Evolutionary conservation across 2,888 invertebrate species (phyloP).

Genomic region (Cecidostiba fungosa): DNA sequence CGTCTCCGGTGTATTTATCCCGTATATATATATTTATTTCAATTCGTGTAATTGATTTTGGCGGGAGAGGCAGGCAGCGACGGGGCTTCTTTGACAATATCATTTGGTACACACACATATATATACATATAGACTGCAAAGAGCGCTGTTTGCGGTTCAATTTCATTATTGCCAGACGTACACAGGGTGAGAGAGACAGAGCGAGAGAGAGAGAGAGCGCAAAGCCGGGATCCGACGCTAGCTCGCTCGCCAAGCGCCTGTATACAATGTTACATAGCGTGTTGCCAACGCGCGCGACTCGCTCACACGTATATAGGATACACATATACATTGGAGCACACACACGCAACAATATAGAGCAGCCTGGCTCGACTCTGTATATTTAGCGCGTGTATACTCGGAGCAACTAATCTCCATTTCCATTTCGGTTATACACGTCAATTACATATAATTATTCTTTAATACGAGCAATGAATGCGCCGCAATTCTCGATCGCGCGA

Average conservation of each 20-base stretch:
- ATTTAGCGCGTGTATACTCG: conserved; percentile 9
- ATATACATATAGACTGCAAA: conserved; percentile 36
- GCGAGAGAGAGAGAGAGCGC: not conserved
- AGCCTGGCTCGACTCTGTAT: conserved; percentile 12
- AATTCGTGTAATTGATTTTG: conserved; percentile 58
- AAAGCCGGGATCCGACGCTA: conserved; percentile 39
- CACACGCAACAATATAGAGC: conserved; percentile 36
- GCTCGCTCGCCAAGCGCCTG: conserved; percentile 46
- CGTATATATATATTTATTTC: conserved; percentile 48
- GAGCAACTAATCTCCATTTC: conserved; percentile 53
- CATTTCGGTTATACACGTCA: conserved; percentile 14
- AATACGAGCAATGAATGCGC: not conserved
- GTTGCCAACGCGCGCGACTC: conserved; percentile 38
- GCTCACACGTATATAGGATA: not conserved
- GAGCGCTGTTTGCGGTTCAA: conserved; percentile 63
- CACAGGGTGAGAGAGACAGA: not conserved
- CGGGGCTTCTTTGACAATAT: conserved; percentile 52
- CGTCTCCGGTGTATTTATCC: not conserved
- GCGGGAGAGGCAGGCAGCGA: not conserved
- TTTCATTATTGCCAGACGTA: conserved; percentile 63
- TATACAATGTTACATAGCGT: conserved; percentile 47
- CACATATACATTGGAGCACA: conserved; percentile 16
- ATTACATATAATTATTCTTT: conserved; percentile 38
- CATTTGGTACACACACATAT: conserved; percentile 9
- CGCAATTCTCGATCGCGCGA: not conserved